Evolutionary conservation across 2,888 invertebrate species (phyloP).

Genomic region (Erynnis tages): DNA sequence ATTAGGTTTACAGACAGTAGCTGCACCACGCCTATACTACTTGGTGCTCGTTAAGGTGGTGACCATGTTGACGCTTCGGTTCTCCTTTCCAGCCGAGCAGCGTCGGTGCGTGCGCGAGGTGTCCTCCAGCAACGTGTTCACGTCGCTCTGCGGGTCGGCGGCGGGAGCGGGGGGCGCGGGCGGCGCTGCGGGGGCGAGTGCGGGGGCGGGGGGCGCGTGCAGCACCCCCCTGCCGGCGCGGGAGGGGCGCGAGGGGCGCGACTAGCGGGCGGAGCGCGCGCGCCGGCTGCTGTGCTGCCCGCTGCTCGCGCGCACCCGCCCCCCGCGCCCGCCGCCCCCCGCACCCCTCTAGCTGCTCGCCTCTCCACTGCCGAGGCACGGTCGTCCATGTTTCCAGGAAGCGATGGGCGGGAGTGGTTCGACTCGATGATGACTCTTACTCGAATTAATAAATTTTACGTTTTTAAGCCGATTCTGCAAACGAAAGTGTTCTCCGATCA

Average conservation of each 20-base stretch:
- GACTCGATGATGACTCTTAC: background rate
- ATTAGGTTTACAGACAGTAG: no score
- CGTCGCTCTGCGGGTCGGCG: conserved; percentile 51
- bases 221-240: conserved; percentile 72
- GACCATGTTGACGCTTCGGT: background rate
- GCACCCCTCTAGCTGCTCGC: background rate
- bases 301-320: conserved; percentile 33
- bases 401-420: background rate
- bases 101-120: conserved; percentile 73
- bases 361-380: no score
- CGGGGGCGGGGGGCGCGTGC: conserved; percentile 47
- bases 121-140: conserved; percentile 63
- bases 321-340: conserved; percentile 25
- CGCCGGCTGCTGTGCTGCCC: conserved; percentile 35
- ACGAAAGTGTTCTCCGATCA: background rate
- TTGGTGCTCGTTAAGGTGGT: background rate
- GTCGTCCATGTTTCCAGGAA: background rate
- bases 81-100: conserved; percentile 64
- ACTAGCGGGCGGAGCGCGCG: conserved; percentile 44
- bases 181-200: conserved; percentile 28
- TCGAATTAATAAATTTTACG: background rate
- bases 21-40: no score
- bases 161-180: conserved; percentile 42
- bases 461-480: background rate
- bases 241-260: conserved; percentile 24